phyloP scores from a whole-genome alignment of 2,113 vertebrate species.

The Elephantulus edwardii region DNA sequence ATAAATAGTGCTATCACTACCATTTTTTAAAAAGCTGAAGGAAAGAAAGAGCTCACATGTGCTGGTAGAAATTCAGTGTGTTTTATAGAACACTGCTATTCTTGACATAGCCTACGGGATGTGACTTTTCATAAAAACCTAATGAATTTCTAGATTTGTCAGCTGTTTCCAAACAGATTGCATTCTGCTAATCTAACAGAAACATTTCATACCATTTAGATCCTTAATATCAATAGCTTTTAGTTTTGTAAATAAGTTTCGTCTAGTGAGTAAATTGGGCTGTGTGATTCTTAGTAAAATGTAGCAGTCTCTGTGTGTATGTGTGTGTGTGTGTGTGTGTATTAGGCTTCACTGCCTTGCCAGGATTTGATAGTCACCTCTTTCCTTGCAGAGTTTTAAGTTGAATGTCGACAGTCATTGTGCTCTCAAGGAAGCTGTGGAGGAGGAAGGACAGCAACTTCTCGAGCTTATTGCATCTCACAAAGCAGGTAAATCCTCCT shows the following conservation, averaged over 20 bases:
- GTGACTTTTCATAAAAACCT: constrained; percentile 85
- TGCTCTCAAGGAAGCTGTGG: constrained; percentile 93
- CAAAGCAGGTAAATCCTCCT: constrained; percentile 94
- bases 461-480: constrained; percentile 94
- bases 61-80: constrained; percentile 78
- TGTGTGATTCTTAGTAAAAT: constrained; percentile 82
- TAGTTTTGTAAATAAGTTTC: constrained; percentile 81
- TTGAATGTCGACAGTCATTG: constrained; percentile 93
- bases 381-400: constrained; percentile 92
- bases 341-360: constrained; percentile 65
- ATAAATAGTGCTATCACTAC: constrained; percentile 82
- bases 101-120: constrained; percentile 81
- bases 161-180: constrained; percentile 85
- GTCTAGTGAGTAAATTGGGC: constrained; percentile 78
- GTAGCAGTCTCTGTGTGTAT: too few species aligned
- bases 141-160: constrained; percentile 85
- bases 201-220: constrained; percentile 83
- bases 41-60: constrained; percentile 74
- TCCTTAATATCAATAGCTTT: constrained; percentile 85
- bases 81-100: constrained; percentile 82
- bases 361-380: constrained; percentile 38
- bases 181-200: constrained; percentile 82
- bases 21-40: constrained; percentile 80
- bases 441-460: constrained; percentile 94
- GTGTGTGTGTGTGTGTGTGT: constrained; percentile 63